Evolutionary conservation across 2,888 invertebrate genomes (phyloP), one percentile per base, ranked within the genome.

Genomic region (Resseliella maxima): DNA sequence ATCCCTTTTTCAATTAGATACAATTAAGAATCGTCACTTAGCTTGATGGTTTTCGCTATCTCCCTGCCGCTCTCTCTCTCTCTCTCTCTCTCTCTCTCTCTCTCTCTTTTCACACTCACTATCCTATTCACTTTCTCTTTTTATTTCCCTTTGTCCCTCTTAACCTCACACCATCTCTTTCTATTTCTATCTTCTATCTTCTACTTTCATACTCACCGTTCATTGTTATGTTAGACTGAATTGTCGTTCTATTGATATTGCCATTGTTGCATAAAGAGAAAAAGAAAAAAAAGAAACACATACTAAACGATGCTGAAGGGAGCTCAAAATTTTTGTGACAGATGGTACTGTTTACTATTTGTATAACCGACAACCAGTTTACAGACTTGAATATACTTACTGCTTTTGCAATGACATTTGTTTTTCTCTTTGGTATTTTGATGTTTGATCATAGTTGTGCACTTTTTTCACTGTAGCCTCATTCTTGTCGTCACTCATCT

Each of bases 11-110:
- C 72, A 72, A 85, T 45, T 85, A 85, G 85, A 85, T 85, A 85
- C 85, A 85, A 85, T 85, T 85, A 85, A 85, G 85, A 85, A 45
- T 85, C 85, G 27, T 85, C 85, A 85, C 85, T 85, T 85, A 72
- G 72, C n/a, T 72, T 72, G 72, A 72, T 72, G 72, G 72, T 72
- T 72, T 35, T 35, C 35, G 6, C 72, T 72, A 12, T 15, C 35
- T 31, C 72, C 24, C 24, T 59, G 24, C 31, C n/a, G n/a, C n/a
- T n/a, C n/a, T n/a, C n/a, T n/a, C n/a, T n/a, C 50, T 31, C 72
- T 72, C 72, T 15, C 10, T 31, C 15, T 12, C 15, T 72, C 35
- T 27, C 31, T 72, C 72, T 35, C 24, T 12, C 35, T 72, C n/a
- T 72, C 31, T 72, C 12, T 3, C 35, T 31, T 18, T 31, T 50